Conservation (phyloP, 2,888 invertebrate genomes). For the Melanostoma mellinum region DNA sequence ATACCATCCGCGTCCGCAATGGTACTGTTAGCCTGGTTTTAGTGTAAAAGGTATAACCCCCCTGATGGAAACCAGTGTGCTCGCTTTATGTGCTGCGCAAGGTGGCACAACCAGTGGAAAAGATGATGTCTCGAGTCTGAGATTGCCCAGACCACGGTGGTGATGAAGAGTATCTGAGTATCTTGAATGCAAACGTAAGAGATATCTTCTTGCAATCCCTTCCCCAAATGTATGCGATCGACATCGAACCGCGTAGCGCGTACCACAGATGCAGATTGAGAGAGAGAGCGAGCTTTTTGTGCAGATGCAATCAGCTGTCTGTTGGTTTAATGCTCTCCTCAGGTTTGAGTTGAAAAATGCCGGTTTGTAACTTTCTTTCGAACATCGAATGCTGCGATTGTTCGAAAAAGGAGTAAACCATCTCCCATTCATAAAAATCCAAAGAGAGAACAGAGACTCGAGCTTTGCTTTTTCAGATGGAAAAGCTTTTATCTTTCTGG, state of each 20-base stretch:
- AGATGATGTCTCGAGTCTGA: conserved; percentile 45
- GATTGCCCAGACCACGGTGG: conserved; percentile 28
- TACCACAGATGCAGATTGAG: not conserved
- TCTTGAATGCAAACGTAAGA: conserved; percentile 29
- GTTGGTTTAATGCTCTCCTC: not conserved
- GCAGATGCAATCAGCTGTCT: conserved; percentile 17
- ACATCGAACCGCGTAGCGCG: not conserved
- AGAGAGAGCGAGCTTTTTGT: conserved; percentile 13
- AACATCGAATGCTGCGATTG: conserved; percentile 37
- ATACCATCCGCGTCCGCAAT: conserved; percentile 68
- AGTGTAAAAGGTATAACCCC: conserved; percentile 40
- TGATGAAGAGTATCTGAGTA: conserved; percentile 33
- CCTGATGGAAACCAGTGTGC: conserved; percentile 16
- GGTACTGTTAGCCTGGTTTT: conserved; percentile 70
- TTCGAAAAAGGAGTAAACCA: conserved; percentile 19
- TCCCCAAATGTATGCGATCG: conserved; percentile 5
- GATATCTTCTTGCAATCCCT: not conserved
- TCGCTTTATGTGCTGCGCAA: conserved; percentile 25
- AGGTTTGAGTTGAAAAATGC: conserved; percentile 3
- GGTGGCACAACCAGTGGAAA: conserved; percentile 58
- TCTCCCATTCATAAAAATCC: conserved; percentile 63
- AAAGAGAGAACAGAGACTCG: conserved; percentile 13
- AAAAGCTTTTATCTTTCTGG: conserved; percentile 36
- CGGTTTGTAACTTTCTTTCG: conserved; percentile 66
- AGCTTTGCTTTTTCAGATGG: conserved; percentile 17